Evolutionary conservation across 2,797 vertebrate genomes (phyloP).

Genomic region (Eremophila alpestris): DNA sequence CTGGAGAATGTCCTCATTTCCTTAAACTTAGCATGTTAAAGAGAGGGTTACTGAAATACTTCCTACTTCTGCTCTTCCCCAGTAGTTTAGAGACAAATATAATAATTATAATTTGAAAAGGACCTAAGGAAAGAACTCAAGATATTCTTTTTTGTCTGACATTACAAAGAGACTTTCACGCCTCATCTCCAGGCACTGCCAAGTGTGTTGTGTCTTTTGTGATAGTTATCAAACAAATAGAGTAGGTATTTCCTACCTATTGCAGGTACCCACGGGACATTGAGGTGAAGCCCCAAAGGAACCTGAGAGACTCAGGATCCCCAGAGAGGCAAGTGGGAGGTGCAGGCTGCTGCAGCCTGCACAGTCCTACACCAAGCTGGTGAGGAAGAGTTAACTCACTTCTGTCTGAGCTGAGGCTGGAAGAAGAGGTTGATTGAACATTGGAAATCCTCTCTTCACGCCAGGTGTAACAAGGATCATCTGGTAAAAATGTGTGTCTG

Average conservation of each 20-base stretch:
- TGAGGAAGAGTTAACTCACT: slow-evolving; percentile 22
- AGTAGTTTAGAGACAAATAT: background rate
- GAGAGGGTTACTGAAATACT: background rate
- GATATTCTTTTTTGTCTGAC: background rate
- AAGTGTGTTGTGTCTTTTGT: background rate
- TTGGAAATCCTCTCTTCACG: slow-evolving; percentile 28
- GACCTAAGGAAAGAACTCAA: background rate
- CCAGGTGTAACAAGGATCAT: slow-evolving; percentile 51
- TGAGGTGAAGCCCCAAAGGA: background rate
- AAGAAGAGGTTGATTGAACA: slow-evolving; percentile 14
- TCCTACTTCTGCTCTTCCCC: background rate
- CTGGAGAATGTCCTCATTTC: background rate
- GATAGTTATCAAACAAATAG: background rate
- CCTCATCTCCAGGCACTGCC: background rate
- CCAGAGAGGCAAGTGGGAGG: background rate
- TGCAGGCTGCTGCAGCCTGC: background rate
- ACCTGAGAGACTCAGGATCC: background rate
- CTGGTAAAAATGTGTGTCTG: slow-evolving; percentile 52
- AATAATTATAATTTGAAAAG: background rate
- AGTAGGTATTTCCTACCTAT: background rate
- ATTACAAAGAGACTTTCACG: background rate
- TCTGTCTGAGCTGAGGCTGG: background rate
- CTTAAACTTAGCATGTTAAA: background rate
- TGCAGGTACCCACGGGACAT: background rate
- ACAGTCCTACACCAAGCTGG: background rate